Evolutionary conservation across 2,888 invertebrate species (phyloP).

Genomic region (Alsophila aescularia): DNA sequence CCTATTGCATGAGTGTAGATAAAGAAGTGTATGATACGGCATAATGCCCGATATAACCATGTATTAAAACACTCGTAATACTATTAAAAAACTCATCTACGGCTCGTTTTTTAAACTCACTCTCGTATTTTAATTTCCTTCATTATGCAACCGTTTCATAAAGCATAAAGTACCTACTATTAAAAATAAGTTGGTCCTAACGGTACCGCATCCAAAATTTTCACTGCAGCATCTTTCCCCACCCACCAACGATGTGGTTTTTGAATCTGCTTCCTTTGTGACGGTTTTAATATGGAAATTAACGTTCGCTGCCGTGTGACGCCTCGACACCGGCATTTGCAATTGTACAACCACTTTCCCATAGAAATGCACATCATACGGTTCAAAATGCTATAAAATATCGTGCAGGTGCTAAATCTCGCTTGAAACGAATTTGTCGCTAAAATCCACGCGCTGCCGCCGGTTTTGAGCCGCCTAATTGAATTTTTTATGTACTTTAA

Average conservation of each 20-base stretch:
- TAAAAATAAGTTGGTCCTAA: neutral
- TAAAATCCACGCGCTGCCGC: conserved; percentile 55
- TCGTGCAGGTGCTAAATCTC: conserved; percentile 32
- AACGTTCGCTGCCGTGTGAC: conserved; percentile 77
- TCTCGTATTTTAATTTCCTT: no score
- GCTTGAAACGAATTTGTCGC: conserved; percentile 56
- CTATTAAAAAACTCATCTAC: no score
- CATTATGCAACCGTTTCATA: no score
- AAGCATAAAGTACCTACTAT: no score
- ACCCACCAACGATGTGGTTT: conserved; percentile 68
- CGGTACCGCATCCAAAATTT: conserved; percentile 47
- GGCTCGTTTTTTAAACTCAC: no score
- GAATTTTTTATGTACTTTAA: conserved; percentile 65
- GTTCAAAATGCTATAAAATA: conserved; percentile 41
- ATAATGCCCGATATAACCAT: no score
- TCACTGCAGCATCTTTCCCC: conserved; percentile 36
- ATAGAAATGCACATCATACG: conserved; percentile 40
- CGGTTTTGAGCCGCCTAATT: conserved; percentile 61
- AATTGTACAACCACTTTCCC: conserved; percentile 39
- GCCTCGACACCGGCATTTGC: conserved; percentile 56
- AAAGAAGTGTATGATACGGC: no score
- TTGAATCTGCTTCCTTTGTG: conserved; percentile 84
- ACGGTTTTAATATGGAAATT: conserved; percentile 85
- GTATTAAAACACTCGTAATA: no score
- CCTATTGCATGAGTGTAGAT: no score